These are phyloP conservation scores for Microchirus variegatus DNA, from an alignment of 2,797 vertebrate species.

Conservation along the genomic window DNA sequence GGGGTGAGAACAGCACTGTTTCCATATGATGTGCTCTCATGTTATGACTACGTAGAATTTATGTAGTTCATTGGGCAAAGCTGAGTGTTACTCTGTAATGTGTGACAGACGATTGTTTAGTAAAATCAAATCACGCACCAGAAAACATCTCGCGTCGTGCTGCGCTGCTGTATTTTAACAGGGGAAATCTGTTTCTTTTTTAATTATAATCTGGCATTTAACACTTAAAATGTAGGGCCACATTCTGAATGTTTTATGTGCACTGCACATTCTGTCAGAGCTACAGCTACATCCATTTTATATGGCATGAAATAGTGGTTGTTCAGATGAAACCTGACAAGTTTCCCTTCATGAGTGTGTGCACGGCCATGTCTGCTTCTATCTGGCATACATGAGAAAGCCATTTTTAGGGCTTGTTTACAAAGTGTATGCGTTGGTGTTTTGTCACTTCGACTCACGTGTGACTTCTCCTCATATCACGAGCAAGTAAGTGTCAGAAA, in stretches of 20 bases:
- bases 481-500: slow-evolving; percentile 1
- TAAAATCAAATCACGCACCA: neutral
- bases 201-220: neutral
- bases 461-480: neutral
- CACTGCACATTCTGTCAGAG: no score
- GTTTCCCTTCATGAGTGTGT: no score
- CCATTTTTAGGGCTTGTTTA: no score
- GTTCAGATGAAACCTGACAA: no score
- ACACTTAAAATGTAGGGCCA: neutral
- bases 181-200: no score
- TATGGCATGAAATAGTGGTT: no score
- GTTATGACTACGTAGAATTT: neutral
- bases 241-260: no score
- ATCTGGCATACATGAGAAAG: no score
- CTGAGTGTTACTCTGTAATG: neutral
- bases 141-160: neutral
- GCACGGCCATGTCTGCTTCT: no score
- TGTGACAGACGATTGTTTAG: neutral
- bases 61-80: neutral
- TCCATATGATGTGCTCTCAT: slow-evolving; percentile 7
- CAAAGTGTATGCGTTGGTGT: no score
- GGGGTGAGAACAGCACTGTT: neutral
- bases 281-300: no score
- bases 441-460: no score
- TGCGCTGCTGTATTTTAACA: neutral